phyloP scores from a whole-genome alignment of 64 coral and sea anemone genomes.

The Montipora foliosa region DNA sequence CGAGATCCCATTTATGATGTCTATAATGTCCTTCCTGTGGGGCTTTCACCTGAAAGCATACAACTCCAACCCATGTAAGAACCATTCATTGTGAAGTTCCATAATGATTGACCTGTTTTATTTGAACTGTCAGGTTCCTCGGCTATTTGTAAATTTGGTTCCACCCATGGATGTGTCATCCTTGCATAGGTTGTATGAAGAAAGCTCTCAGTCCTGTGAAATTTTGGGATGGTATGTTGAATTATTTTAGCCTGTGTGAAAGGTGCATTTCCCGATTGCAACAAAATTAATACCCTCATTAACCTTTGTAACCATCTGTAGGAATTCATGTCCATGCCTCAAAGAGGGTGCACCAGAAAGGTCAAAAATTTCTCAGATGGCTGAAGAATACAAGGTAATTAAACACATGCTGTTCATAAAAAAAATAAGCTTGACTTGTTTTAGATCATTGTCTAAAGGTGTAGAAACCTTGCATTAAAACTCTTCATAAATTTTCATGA shows the following conservation, averaged over 20 bases:
- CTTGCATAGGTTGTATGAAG: constrained; percentile 49
- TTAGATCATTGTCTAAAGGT: too few species aligned
- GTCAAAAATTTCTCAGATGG: constrained; percentile 46
- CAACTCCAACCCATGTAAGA: too few species aligned
- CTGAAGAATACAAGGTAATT: constrained; percentile 75
- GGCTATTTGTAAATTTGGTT: constrained; percentile 88
- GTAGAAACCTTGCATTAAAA: too few species aligned
- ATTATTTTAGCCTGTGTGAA: too few species aligned
- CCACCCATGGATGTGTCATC: constrained; percentile 85
- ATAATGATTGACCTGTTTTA: neutral
- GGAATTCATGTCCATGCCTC: constrained; percentile 86
- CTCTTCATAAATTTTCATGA: too few species aligned
- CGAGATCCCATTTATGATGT: too few species aligned
- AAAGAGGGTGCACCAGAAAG: constrained; percentile 6
- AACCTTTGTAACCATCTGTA: neutral
- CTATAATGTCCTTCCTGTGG: too few species aligned
- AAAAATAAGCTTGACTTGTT: too few species aligned
- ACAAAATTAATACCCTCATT: too few species aligned
- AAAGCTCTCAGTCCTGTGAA: constrained; percentile 25
- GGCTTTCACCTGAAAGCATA: too few species aligned
- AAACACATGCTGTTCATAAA: neutral
- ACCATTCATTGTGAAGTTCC: too few species aligned
- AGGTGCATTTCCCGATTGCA: too few species aligned
- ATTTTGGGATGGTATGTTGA: constrained; percentile 76
- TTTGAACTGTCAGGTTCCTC: constrained; percentile 68